Conservation (phyloP, 2,113 vertebrate genomes). For the Corvus cornix region DNA sequence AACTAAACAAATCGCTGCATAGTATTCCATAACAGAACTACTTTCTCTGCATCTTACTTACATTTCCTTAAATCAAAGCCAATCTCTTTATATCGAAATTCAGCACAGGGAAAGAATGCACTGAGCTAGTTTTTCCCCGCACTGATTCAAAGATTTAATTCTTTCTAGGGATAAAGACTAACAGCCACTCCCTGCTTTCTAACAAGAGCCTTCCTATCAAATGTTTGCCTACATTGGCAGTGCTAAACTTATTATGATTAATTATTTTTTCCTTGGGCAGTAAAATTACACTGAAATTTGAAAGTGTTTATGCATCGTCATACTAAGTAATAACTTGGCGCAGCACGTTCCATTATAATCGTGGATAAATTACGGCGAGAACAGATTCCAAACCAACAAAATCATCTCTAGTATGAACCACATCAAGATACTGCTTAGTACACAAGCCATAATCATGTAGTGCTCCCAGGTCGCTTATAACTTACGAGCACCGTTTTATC, state of each 20-base stretch:
- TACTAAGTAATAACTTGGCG: slow-evolving; percentile 59
- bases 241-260: slow-evolving; percentile 23
- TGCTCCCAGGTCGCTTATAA: slow-evolving; percentile 44
- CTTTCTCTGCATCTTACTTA: neutral
- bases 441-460: slow-evolving; percentile 4
- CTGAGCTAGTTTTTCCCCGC: neutral
- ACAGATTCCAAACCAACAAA: slow-evolving; percentile 20
- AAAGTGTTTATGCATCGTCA: slow-evolving; percentile 26
- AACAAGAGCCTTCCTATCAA: slow-evolving; percentile 10
- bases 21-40: neutral
- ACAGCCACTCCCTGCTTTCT: slow-evolving; percentile 33
- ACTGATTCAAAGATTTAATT: neutral
- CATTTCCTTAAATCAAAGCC: neutral
- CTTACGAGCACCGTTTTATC: slow-evolving; percentile 27
- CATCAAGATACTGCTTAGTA: slow-evolving; percentile 9
- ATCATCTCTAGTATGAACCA: neutral
- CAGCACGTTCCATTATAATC: slow-evolving; percentile 7
- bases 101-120: neutral
- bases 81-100: slow-evolving; percentile 19
- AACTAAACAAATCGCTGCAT: neutral
- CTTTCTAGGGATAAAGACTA: slow-evolving; percentile 27
- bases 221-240: neutral
- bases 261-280: slow-evolving; percentile 32
- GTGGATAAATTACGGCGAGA: neutral
- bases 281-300: slow-evolving; percentile 46